phyloP scores from a whole-genome alignment of 2,888 invertebrate genomes.

The Drosophila yooni region DNA sequence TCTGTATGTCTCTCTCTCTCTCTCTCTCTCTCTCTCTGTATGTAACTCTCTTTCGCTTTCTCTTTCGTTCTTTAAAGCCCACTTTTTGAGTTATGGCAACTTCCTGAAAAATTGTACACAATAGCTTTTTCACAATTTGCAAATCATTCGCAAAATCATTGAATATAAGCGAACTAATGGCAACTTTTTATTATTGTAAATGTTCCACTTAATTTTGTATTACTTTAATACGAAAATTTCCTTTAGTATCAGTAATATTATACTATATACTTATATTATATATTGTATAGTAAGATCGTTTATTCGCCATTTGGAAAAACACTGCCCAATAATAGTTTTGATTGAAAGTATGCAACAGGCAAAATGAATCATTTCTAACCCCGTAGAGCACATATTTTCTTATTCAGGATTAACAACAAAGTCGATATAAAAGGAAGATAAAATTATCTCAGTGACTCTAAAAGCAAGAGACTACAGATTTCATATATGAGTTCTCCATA shows the following conservation, averaged over 20 bases:
- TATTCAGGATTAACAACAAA: neutral
- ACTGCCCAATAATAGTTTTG: neutral
- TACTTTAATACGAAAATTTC: neutral
- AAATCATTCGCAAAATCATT: slow-evolving; percentile 16
- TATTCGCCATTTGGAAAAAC: neutral
- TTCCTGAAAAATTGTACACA: slow-evolving; percentile 21
- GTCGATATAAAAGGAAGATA: neutral
- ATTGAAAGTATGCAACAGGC: too few species aligned
- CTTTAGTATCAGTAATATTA: neutral
- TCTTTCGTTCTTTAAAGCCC: slow-evolving; percentile 4
- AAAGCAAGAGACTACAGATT: neutral
- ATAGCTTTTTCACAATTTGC: slow-evolving; percentile 15
- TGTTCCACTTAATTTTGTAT: neutral
- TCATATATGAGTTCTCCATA: neutral
- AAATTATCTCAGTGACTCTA: neutral
- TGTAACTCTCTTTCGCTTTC: neutral
- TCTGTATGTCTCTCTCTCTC: neutral
- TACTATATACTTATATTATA: neutral
- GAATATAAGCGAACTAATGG: neutral
- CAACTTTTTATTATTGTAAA: neutral
- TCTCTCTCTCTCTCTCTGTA: slow-evolving; percentile 1
- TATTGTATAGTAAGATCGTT: neutral
- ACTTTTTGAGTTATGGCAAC: slow-evolving; percentile 20
- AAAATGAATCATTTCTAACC: neutral
- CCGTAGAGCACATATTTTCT: too few species aligned